Base-by-base conservation (phyloP, 2,888 invertebrate genomes). In the Gymnocheta viridis region DNA sequence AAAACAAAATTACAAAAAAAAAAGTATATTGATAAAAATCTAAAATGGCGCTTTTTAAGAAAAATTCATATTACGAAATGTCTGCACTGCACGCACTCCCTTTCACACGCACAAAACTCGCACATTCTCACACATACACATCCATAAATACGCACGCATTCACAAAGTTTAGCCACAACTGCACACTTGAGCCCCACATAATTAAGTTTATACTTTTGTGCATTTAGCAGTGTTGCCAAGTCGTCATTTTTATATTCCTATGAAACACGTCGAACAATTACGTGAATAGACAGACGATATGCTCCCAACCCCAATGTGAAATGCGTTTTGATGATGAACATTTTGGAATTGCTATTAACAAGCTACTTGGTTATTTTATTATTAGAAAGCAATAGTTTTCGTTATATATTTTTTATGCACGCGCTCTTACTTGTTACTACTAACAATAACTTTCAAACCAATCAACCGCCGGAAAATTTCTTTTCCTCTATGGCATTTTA, bases 11-110 rank as follows among this genome's bases (percentile, higher is more conserved):
- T 56, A 56, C 14, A 51, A 35, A 38, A 49, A 24, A 49, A 29
- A 41, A 58, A 38, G 12, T n/a, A 47, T 19, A 73, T 47, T 67
- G 29, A 73, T 67, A 49, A 67, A 60, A 73, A 81, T 69, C 19
- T 73, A 84, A 81, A 81, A 84, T 84, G 84, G 84, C 81, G 84
- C 84, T 78, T 29, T 69, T 49, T 62, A 77, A 17, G 19, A 69
- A 77, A 81, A 24, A 62, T 44, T 62, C 62, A 44, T 58, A 67
- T 82, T 73, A 77, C 77, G 67, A 82, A 82, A 83, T 72, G 27
- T 73, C 51, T 74, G 64, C 76, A 77, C 7, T 69, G 19, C 62
- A 51, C 56, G 44, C 73, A 67, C 29, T 12, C 66, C 62, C 19
- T 67, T 35, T 10, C 9, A 49, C 38, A n/a, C 22, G 17, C 27